Conservation (phyloP, 2,113 vertebrate species). For the Mus pahari region DNA sequence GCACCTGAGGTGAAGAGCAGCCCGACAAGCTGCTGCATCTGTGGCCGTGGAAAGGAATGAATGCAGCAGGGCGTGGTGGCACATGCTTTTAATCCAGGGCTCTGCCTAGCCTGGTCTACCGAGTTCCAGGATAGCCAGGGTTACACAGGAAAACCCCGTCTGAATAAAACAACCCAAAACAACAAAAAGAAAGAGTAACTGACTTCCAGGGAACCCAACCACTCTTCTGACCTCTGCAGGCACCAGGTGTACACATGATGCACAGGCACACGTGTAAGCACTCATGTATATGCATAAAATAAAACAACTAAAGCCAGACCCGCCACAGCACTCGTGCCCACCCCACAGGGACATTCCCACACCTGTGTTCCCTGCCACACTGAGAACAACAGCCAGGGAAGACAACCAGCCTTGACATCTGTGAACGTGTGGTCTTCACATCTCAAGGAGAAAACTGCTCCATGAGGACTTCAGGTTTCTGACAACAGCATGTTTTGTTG, state of each 20-base stretch:
- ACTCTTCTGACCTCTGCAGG: not conserved
- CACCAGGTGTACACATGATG: not conserved
- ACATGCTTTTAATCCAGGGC: not conserved
- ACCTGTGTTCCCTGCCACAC: not conserved
- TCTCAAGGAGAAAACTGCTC: conserved; percentile 30
- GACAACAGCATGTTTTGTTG: not conserved
- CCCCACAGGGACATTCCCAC: not conserved
- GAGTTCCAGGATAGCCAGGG: not conserved
- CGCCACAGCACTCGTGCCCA: not conserved
- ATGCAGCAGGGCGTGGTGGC: not conserved
- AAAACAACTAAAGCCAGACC: not conserved
- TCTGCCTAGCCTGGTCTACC: not conserved
- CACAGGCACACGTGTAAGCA: not conserved
- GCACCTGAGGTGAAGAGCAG: not conserved
- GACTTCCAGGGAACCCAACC: not conserved
- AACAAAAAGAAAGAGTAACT: not conserved
- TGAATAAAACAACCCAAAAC: not conserved
- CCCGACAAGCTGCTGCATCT: no score
- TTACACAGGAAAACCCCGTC: not conserved
- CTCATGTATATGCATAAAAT: not conserved
- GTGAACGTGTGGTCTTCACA: conserved; percentile 16
- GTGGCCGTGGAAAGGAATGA: not conserved
- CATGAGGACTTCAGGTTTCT: not conserved
- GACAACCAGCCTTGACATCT: not conserved
- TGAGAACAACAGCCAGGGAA: not conserved